Percentiles rank a stretch among this genome's conserved stretches.
phyloP scores from a whole-genome alignment of 1,140 invertebrate species.

The Telenomus remus region DNA sequence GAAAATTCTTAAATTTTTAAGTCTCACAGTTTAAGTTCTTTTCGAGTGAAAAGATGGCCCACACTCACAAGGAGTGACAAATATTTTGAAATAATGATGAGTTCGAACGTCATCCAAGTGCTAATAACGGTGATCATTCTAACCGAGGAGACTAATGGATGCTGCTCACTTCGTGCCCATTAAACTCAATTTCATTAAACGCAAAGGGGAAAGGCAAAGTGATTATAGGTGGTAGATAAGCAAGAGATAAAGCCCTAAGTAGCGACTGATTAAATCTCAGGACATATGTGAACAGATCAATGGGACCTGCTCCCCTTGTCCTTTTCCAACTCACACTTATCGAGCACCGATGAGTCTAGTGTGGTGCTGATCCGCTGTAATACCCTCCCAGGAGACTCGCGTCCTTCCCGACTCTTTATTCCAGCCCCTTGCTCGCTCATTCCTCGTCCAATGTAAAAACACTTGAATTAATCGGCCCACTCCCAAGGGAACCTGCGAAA shows the following conservation, averaged over 20 bases:
- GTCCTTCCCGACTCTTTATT: slow-evolving; percentile 58
- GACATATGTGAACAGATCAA: slow-evolving; percentile 74
- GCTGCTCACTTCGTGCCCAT: slow-evolving; percentile 65
- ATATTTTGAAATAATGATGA: too few relatives aligned
- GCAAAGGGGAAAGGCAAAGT: slow-evolving; percentile 37
- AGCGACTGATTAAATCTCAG: slow-evolving; percentile 74
- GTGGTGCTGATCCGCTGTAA: slow-evolving; percentile 74
- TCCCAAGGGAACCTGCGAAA: slow-evolving; percentile 67
- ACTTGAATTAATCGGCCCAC: slow-evolving; percentile 71
- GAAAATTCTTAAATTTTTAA: too few relatives aligned
- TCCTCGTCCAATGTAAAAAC: slow-evolving; percentile 65
- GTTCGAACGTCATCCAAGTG: neutral
- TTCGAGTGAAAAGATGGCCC: too few relatives aligned
- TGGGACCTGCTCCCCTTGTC: slow-evolving; percentile 58
- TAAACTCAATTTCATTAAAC: slow-evolving; percentile 71
- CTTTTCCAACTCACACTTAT: slow-evolving; percentile 48
- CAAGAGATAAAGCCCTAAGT: slow-evolving; percentile 71
- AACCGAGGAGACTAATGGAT: slow-evolving; percentile 59
- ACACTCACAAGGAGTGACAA: too few relatives aligned
- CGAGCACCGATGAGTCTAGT: slow-evolving; percentile 46
- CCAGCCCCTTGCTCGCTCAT: slow-evolving; percentile 33
- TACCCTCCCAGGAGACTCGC: slow-evolving; percentile 66
- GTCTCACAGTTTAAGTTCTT: too few relatives aligned
- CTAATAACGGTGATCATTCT: slow-evolving; percentile 53
- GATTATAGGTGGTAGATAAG: slow-evolving; percentile 60